Evolutionary conservation across 1,140 invertebrate genomes (phyloP), one percentile per base, ranked within the genome.

Genomic region (Drosophila bocqueti): DNA sequence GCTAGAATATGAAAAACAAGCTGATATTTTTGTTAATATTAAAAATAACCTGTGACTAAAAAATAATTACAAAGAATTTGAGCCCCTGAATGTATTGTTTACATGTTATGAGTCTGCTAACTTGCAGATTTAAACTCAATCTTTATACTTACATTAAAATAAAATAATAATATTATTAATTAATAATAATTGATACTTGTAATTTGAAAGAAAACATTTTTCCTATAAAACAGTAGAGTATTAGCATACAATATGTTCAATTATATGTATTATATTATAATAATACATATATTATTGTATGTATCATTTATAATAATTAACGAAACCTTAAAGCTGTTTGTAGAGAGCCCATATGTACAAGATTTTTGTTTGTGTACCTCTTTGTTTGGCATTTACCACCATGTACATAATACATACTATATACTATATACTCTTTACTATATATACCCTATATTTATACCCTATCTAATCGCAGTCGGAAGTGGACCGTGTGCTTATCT

Each of bases 401-500:
- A n/a, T 8, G 16, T 42, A 42, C 16, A 42, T 42, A 3, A 9
- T 18, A 34, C 18, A 8, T 21, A 54, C 8, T 29, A 10, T n/a
- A 29, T 29, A 50, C 9, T n/a, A 11, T 34, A 34, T 11, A 34
- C 10, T 11, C 10, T 3, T 34, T 11, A 11, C 34, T 34, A 15
- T 15, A 40, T 16, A 13, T 3, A 24, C 24, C 24, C 24, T 16
- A 2, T 6, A 31, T 52, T 43, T 64, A 46, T 49, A 10, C 46
- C 47, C 46, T 78, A 60, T 76, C 60, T 58, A 46, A 76, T 95
- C 95, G 71, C 94, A 98, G 97, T 98, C 96, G 92, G 98, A 99
- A 93, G 96, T 98, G 36, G 99, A 99, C 93, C 95, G 99, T 91
- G 97, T 99, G 24, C 94, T 99, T 31, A 99, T 99, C 81, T 99